These are phyloP conservation scores for Acrocephalus arundinaceus DNA, from an alignment of 2,113 vertebrate genomes.

Conservation along the genomic window DNA sequence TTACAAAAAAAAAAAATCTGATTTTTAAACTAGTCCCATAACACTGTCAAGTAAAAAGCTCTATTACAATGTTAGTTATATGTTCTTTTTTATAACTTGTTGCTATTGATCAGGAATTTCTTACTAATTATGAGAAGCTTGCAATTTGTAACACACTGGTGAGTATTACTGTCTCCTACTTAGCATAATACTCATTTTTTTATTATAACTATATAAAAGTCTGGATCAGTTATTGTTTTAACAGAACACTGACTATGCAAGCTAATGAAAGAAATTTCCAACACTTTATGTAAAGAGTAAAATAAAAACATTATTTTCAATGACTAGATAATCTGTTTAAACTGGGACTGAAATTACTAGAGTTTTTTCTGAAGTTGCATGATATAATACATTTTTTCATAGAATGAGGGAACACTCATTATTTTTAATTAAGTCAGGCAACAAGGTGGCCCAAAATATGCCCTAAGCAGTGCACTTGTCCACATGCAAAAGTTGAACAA, in stretches of 20 bases:
- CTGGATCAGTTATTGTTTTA: background rate
- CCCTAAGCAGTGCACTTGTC: background rate
- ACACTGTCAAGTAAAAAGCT: background rate
- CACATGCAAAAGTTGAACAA: background rate
- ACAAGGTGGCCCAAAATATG: background rate
- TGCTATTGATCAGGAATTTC: background rate
- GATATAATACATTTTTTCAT: background rate
- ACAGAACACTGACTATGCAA: background rate
- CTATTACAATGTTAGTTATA: background rate
- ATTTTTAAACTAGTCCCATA: background rate
- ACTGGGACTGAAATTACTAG: background rate
- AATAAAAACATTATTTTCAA: background rate
- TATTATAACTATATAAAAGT: background rate
- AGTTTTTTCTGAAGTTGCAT: background rate
- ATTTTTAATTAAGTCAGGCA: background rate
- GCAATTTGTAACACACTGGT: background rate
- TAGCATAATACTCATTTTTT: background rate
- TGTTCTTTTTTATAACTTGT: background rate
- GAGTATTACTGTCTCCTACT: background rate
- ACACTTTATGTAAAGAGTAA: background rate
- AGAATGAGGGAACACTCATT: background rate
- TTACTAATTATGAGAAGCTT: background rate
- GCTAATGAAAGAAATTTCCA: background rate
- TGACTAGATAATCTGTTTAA: background rate
- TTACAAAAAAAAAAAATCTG: background rate